Evolutionary conservation across 2,888 invertebrate genomes (phyloP).

Genomic region (Smittia sp.): DNA sequence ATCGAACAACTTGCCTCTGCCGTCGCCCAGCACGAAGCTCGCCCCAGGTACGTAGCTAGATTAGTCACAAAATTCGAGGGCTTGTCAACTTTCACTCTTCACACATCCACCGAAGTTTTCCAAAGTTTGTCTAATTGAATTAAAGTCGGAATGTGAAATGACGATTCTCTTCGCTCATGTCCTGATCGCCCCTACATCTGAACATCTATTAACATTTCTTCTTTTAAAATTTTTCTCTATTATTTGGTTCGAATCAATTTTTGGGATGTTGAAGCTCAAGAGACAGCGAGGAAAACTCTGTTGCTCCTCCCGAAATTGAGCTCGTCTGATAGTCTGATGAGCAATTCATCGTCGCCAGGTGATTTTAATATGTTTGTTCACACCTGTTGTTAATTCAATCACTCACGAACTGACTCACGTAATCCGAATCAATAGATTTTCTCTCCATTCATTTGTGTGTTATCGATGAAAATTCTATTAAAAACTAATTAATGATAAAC

Average conservation of each 20-base stretch:
- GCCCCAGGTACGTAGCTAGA: conserved; percentile 9
- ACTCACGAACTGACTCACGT: no score
- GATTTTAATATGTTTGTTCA: conserved; percentile 45
- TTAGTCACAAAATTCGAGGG: no score
- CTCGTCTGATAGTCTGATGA: conserved; percentile 60
- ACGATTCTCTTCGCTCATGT: background rate
- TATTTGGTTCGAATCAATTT: background rate
- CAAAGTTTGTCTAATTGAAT: background rate
- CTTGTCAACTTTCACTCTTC: background rate
- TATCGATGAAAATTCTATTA: conserved; percentile 11
- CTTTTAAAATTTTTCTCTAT: background rate
- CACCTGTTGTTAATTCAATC: background rate
- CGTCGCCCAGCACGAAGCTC: conserved; percentile 10
- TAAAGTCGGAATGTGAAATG: background rate
- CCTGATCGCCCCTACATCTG: background rate
- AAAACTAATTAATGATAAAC: background rate
- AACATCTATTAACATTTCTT: background rate
- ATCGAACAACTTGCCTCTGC: conserved; percentile 9
- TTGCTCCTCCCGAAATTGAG: conserved; percentile 57
- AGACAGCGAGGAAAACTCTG: conserved; percentile 16
- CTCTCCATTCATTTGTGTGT: background rate
- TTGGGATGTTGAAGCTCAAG: conserved; percentile 1
- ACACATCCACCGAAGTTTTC: background rate
- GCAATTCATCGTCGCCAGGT: conserved; percentile 61
- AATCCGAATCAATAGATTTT: conserved; percentile 5